Conservation (phyloP, 2,797 vertebrate genomes). For the Limnodromus scolopaceus region DNA sequence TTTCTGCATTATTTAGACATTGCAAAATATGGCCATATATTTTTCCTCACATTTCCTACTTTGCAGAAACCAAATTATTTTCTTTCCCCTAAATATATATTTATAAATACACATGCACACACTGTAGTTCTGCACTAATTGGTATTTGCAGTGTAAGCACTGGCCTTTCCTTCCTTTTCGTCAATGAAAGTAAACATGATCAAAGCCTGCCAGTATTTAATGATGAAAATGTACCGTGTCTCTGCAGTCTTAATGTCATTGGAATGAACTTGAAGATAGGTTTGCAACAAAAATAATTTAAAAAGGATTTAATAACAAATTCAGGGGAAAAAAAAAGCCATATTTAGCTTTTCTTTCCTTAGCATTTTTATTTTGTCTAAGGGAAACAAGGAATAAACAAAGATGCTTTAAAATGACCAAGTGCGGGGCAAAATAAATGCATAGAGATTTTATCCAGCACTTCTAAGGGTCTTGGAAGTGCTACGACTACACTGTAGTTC, state of each 20-base stretch:
- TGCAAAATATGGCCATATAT: background rate
- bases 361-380: background rate
- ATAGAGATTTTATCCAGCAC: conserved; percentile 35
- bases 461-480: conserved; percentile 53
- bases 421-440: conserved; percentile 18
- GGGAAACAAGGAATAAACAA: background rate
- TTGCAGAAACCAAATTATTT: conserved; percentile 45
- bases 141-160: conserved; percentile 62
- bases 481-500: conserved; percentile 64
- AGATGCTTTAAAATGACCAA: conserved; percentile 10
- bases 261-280: conserved; percentile 25
- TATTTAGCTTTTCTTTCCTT: background rate
- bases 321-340: accelerated
- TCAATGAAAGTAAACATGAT: conserved; percentile 48
- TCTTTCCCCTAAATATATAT: conserved; percentile 41
- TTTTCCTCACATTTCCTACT: background rate
- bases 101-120: conserved; percentile 37
- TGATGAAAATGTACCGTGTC: conserved; percentile 13
- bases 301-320: background rate
- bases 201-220: conserved; percentile 45
- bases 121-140: conserved; percentile 28
- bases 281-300: conserved; percentile 35
- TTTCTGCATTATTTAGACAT: background rate
- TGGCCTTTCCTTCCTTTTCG: conserved; percentile 46
- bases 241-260: conserved; percentile 18